These are phyloP conservation scores for Gnatocerus cornutus DNA, from an alignment of 2,888 invertebrate genomes.

Conservation along the genomic window DNA sequence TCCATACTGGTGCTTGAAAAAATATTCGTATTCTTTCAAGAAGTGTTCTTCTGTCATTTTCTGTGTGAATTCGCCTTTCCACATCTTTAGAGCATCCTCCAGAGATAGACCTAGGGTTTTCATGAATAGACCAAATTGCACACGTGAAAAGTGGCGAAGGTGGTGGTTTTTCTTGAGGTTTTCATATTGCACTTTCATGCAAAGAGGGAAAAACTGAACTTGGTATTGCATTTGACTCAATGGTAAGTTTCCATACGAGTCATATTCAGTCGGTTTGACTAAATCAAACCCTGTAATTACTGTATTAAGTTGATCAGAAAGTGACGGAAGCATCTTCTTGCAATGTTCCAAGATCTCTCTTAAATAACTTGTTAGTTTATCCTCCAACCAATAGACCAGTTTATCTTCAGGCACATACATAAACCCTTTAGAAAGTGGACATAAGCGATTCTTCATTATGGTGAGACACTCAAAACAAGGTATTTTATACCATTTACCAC, in stretches of 20 bases:
- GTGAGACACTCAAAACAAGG: slow-evolving; percentile 13
- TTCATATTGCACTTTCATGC: slow-evolving; percentile 53
- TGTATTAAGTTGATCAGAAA: slow-evolving; percentile 10
- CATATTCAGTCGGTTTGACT: not conserved
- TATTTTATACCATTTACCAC: slow-evolving; percentile 11
- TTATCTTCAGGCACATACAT: slow-evolving; percentile 25
- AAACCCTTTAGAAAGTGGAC: slow-evolving; percentile 11
- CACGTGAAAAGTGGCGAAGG: slow-evolving; percentile 87
- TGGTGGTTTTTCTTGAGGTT: slow-evolving; percentile 77
- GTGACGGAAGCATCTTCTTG: slow-evolving; percentile 6
- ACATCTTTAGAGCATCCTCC: slow-evolving; percentile 52
- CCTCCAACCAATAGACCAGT: slow-evolving; percentile 9
- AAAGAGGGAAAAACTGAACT: slow-evolving; percentile 52
- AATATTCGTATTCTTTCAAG: slow-evolving; percentile 51
- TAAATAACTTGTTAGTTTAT: not conserved
- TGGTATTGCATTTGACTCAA: slow-evolving; percentile 49
- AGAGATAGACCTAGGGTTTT: slow-evolving; percentile 77
- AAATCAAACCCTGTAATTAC: not conserved
- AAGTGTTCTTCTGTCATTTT: slow-evolving; percentile 49
- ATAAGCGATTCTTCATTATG: slow-evolving; percentile 12
- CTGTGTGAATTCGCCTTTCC: slow-evolving; percentile 53
- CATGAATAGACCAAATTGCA: slow-evolving; percentile 94
- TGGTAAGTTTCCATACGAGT: slow-evolving; percentile 5
- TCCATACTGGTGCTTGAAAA: slow-evolving; percentile 57
- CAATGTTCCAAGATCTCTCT: not conserved